phyloP scores from a whole-genome alignment of 2,113 vertebrate genomes.

The Sebastes fasciatus region DNA sequence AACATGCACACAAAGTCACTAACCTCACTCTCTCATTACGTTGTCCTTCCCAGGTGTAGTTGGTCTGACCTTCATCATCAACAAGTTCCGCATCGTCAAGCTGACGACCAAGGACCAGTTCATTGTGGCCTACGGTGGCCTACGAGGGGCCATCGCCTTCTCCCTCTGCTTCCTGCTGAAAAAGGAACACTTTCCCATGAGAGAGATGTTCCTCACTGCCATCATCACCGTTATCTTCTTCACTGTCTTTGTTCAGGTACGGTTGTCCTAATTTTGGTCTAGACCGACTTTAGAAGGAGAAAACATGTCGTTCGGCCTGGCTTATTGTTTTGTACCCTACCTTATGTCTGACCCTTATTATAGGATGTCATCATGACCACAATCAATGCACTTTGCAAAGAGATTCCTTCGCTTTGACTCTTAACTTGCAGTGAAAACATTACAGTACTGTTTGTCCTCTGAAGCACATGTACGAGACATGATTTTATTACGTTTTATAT shows the following conservation, averaged over 20 bases:
- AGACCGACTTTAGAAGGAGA: not conserved
- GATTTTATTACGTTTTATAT: not conserved
- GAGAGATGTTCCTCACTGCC: constrained; percentile 94
- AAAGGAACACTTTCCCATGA: constrained; percentile 83
- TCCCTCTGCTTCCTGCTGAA: constrained; percentile 94
- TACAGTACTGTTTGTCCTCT: not conserved
- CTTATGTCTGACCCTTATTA: not conserved
- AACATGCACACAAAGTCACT: not conserved
- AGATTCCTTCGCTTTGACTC: not conserved
- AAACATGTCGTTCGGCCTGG: not conserved
- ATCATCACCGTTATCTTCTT: constrained; percentile 99
- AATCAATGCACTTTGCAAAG: not conserved
- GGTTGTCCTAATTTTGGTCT: not conserved
- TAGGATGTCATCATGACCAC: not conserved
- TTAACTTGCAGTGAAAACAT: not conserved
- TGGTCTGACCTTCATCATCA: constrained; percentile 94
- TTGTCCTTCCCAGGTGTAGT: constrained; percentile 88
- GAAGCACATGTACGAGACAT: not conserved
- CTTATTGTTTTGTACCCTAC: too few species aligned
- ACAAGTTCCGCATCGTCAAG: constrained; percentile 98
- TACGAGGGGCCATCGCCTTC: constrained; percentile 98
- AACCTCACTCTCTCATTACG: not conserved
- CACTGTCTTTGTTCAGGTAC: constrained; percentile 98
- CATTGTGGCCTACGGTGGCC: constrained; percentile 96
- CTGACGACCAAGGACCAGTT: constrained; percentile 98